Base-by-base conservation (phyloP, 2,113 vertebrate species). In the Platichthys flesus region DNA sequence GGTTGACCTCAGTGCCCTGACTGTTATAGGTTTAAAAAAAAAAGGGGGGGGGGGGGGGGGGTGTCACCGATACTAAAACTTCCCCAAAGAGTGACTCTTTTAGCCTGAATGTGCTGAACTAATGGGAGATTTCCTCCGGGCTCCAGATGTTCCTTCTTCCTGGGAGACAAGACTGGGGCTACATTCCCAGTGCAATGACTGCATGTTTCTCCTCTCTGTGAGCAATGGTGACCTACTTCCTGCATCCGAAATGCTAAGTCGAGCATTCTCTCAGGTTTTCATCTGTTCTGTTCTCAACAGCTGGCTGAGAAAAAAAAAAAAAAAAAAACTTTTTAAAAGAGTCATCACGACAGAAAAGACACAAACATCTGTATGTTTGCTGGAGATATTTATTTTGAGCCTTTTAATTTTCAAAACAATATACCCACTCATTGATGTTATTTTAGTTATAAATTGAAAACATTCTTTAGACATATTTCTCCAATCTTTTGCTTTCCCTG, bases 81-180 rank as follows among this genome's bases (percentile, higher is more conserved):
- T 31, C 28, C 28, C 28, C 6, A 31, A 31, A 31, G 31, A 31
- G 66, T 45, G 59, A 72, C 35, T 10, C 58, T 71, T 71, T 77
- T 52, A 57, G 74, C 18, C 52, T 0, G 40, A 85, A 77, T 58
- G 14, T 0, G 77, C 64, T 83, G 58, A 87, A 84, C 75, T 87
- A 85, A 87, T 24, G 9, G 76, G 77, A 85, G 80, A 80, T 81
- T 90, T 85, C 74, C 85, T 84, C 63, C n/a, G 3, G 24, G 49
- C 40, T 85, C 78, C 90, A 89, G 90, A 91, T 90, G 90, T 85
- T 86, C 81, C 79, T 70, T 63, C 74, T 78, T 56, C 83, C 64
- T 71, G 77, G 51, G 54, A 81, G 76, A 82, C 24, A 73, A 70
- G 49, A 72, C 65, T 52, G 59, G 51, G 47, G 71, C 85, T 82